A percentile compares a stretch with the other conserved stretches of the same genome.
Conservation (phyloP, 2,888 invertebrate genomes). For the Megaustenia siamemsis region DNA sequence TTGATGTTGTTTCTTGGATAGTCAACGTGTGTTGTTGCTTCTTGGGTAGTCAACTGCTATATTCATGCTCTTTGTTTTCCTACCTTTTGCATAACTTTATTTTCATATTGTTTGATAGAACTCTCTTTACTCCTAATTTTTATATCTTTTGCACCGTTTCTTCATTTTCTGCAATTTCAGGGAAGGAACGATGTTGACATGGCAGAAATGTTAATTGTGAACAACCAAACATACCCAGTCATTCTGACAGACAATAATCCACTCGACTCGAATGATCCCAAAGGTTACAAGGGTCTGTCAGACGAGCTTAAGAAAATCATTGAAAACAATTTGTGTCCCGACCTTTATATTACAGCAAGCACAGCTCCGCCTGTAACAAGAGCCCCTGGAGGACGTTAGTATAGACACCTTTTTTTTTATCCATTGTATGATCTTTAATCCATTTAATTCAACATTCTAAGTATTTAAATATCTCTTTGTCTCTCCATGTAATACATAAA, state of each 20-base stretch:
- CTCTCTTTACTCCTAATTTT: neutral
- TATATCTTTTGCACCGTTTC: neutral
- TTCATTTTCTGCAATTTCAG: neutral
- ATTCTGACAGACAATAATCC: neutral
- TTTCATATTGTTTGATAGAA: neutral
- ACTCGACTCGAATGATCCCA: neutral
- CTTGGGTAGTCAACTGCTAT: too few species aligned
- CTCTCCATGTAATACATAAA: too few species aligned
- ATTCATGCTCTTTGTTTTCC: neutral
- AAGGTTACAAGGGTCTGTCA: conserved; percentile 2
- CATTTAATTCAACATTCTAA: too few species aligned
- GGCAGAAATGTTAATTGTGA: conserved; percentile 2
- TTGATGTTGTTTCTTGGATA: too few species aligned
- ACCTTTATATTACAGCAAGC: neutral
- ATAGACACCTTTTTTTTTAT: too few species aligned
- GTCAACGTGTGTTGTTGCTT: too few species aligned
- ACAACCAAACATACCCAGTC: neutral
- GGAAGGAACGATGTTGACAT: conserved; percentile 32
- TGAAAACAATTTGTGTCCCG: neutral
- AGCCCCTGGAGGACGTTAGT: too few species aligned
- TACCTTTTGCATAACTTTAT: neutral
- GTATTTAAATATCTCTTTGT: too few species aligned
- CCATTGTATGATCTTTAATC: too few species aligned
- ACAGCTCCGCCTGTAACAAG: conserved; percentile 1
- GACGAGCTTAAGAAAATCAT: conserved; percentile 13